Base-by-base conservation (phyloP, 2,113 vertebrate species). In the Notarius lentiginosus region DNA sequence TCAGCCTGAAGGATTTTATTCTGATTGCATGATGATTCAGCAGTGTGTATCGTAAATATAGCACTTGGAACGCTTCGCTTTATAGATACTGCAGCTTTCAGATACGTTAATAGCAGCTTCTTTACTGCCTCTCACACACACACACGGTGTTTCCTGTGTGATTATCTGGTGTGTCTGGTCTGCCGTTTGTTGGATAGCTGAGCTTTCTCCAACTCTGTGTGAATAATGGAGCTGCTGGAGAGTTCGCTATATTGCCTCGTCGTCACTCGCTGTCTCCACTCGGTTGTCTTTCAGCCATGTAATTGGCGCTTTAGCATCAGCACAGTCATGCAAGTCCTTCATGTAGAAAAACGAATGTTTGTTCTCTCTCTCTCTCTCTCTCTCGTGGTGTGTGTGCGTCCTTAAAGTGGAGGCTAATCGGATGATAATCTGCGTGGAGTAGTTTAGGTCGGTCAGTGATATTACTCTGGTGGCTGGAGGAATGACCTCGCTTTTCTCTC, bases 221-320 rank as follows among this genome's bases (percentile, higher is more conserved):
- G 55, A 84, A 49, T 84, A 73, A 61, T 47, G 12, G 51, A 75
- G 70, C 72, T 22, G 70, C 72, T 22, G 4, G 83, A 75, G n/a
- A 47, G 55, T 70, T 61, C 9, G 11, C 83, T 75, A 7, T 60
- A 18, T 47, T 75, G 83, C 53, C 83, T n/a, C 12, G 1, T 49
- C 49, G 55, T 75, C 34, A 7, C 75, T 60, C n/a, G 34, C 20
- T 5, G 79, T 61, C 58, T 47, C 22, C 79, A 61, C 30, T 0
- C 34, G 75, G 55, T 75, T 3, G 53, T 75, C 83, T 49, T 34
- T 84, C 66, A 72, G 65, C 30, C 83, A 47, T 72, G 66, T 73
- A 84, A 84, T 84, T 84, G 34, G n/a, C 82, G 58, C 66, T 84
- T 84, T 58, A 84, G 82, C n/a, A 58, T 84, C 82, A 84, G 66